Conservation (phyloP, 2,113 vertebrate species). For the Tapirus terrestris region DNA sequence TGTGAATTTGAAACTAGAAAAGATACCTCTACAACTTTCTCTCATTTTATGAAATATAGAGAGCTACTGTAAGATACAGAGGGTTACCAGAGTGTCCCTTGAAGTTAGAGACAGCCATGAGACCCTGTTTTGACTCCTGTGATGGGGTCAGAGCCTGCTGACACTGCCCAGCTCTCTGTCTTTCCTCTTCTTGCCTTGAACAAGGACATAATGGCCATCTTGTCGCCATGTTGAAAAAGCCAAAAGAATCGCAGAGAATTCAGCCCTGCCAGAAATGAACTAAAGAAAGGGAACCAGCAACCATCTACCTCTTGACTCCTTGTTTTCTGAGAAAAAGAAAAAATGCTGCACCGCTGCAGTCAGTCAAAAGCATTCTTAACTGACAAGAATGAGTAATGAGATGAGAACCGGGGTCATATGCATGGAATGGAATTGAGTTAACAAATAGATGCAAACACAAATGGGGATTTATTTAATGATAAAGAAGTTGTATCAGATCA, state of each 20-base stretch:
- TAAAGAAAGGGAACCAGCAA: neutral
- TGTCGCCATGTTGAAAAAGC: neutral
- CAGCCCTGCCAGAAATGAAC: neutral
- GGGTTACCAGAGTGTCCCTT: neutral
- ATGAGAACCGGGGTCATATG: neutral
- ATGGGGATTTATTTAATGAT: neutral
- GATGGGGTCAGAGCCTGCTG: neutral
- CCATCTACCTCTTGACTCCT: neutral
- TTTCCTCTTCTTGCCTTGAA: neutral
- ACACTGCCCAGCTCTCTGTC: neutral
- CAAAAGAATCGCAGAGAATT: neutral
- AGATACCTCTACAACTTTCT: neutral
- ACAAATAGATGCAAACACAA: neutral
- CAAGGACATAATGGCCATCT: neutral
- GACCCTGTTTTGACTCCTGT: neutral
- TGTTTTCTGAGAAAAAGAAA: neutral
- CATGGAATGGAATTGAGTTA: neutral
- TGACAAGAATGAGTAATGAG: neutral
- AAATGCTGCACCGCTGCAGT: neutral
- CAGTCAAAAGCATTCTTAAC: neutral
- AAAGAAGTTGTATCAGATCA: neutral
- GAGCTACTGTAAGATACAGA: neutral
- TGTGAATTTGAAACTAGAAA: neutral
- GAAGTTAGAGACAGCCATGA: neutral
- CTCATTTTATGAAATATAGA: neutral